Base-by-base conservation (phyloP, 2,888 invertebrate species). In the Drosophila mimetica region DNA sequence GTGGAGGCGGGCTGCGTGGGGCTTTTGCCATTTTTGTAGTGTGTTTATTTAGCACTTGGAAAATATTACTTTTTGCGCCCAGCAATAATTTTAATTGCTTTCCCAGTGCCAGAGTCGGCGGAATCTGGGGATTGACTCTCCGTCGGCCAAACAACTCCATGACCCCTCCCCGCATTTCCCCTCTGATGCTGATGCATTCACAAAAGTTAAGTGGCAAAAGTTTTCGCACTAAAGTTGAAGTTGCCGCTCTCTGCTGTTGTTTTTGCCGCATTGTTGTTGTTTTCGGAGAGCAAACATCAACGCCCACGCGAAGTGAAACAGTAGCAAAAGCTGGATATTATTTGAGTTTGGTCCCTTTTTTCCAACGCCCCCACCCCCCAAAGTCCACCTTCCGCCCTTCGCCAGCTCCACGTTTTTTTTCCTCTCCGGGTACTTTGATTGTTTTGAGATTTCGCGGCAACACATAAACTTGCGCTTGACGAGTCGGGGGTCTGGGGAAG, bases 1-100 rank as follows among this genome's bases (percentile, higher is more conserved):
- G 14, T 16, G 11, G 18, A 13, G 52, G 46, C 25, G 8, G 47
- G 13, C 30, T 52, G 36, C 50, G 52, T 58, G 63, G 71, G 41
- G 42, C 53, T 36, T 71, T 52, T 30, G 51, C 51, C 46, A 57
- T 75, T 78, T 85, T 84, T 79, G 79, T 86, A 81, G 81, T 88
- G 87, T 89, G 89, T 89, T 89, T 89, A 85, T 82, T 80, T 83
- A 83, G 87, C 90, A 89, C 89, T 89, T 89, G 83, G 83, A 86
- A 89, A 89, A 89, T 88, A 89, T 88, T 88, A 86, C 82, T 88
- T 89, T 85, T 82, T 64, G 61, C 67, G 72, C 76, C 80, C 78
- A 72, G 80, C 83, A 81, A 84, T 89, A 89, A 89, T 89, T 89
- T 89, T 89, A 89, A 89, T 89, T 89, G 89, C 89, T 89, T 89